phyloP scores from a whole-genome alignment of 37 sponge, comb jelly and placozoan species.

The Dysidea cf. avara region DNA sequence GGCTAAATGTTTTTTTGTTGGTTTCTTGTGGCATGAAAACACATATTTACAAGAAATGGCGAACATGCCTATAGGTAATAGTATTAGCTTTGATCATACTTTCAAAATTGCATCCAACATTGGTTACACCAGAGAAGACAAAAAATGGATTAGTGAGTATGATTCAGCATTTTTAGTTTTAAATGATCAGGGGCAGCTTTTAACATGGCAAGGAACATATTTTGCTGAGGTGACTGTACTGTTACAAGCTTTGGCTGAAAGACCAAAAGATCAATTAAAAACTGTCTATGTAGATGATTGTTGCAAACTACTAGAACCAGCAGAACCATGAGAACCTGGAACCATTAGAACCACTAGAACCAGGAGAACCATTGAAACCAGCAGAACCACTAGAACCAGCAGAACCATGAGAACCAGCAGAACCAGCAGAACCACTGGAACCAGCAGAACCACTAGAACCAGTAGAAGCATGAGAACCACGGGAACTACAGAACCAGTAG shows the following conservation, averaged over 20 bases:
- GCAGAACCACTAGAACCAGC: too few relatives aligned
- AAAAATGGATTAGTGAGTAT: constrained; percentile 27
- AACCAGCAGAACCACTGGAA: too few relatives aligned
- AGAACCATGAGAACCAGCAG: too few relatives aligned
- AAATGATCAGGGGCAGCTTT: constrained; percentile 25
- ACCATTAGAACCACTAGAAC: too few relatives aligned
- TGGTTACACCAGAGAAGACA: constrained; percentile 20
- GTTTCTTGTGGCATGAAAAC: constrained; percentile 11
- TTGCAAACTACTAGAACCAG: constrained; percentile 24
- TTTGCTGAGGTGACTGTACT: constrained; percentile 13
- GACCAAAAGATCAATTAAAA: constrained; percentile 2
- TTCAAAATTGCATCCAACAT: constrained; percentile 45
- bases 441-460: too few relatives aligned
- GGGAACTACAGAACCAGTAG: too few relatives aligned
- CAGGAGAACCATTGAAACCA: too few relatives aligned
- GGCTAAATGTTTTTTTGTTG: constrained; percentile 10
- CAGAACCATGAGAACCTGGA: too few relatives aligned
- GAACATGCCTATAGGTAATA: not conserved
- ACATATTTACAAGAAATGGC: constrained; percentile 4
- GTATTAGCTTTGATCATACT: constrained; percentile 41
- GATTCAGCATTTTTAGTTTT: constrained; percentile 23
- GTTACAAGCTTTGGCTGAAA: constrained; percentile 3
- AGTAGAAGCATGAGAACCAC: too few relatives aligned
- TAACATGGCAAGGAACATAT: constrained; percentile 38
- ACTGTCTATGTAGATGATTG: constrained; percentile 39